These are phyloP conservation scores for Brachionus paranguensis DNA, from an alignment of 1,140 invertebrate species.

Conservation along the genomic window DNA sequence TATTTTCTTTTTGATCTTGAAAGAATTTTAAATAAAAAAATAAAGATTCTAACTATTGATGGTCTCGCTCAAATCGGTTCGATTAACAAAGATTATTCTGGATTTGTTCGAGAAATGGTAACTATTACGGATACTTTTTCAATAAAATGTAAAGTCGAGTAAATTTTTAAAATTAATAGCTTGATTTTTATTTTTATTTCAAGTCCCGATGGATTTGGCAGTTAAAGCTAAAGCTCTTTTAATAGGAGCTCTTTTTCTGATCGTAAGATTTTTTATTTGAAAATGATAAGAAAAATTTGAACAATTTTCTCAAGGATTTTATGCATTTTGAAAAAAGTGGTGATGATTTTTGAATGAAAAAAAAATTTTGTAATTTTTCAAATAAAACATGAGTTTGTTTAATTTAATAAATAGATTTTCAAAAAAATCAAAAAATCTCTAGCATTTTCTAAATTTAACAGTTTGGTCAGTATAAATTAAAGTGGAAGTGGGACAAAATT, in stretches of 20 bases:
- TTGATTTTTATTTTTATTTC: neutral
- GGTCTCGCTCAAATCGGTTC: neutral
- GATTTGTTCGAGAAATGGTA: constrained; percentile 28
- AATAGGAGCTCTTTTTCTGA: constrained; percentile 62
- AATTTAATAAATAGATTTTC: constrained; percentile 15
- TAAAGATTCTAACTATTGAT: constrained; percentile 25
- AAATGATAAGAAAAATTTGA: constrained; percentile 30
- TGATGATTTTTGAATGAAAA: constrained; percentile 1
- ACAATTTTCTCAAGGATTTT: constrained; percentile 43
- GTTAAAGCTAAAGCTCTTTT: constrained; percentile 73
- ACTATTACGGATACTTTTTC: neutral
- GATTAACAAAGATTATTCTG: constrained; percentile 28
- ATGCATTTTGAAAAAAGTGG: constrained; percentile 45
- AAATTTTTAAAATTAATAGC: too few relatives aligned
- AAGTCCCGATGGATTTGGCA: constrained; percentile 67
- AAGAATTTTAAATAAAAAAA: neutral
- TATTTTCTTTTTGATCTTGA: neutral
- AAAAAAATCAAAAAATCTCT: neutral
- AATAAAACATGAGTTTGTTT: neutral
- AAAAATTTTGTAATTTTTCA: neutral
- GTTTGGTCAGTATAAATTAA: constrained; percentile 10
- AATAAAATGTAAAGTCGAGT: neutral
- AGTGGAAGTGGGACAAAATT: constrained; percentile 6
- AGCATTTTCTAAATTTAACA: constrained; percentile 35
- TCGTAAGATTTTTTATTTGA: constrained; percentile 47